Percentiles rank a stretch among this genome's conserved stretches.
Evolutionary conservation across 2,113 vertebrate genomes (phyloP).

Genomic region (Pantherophis guttatus): DNA sequence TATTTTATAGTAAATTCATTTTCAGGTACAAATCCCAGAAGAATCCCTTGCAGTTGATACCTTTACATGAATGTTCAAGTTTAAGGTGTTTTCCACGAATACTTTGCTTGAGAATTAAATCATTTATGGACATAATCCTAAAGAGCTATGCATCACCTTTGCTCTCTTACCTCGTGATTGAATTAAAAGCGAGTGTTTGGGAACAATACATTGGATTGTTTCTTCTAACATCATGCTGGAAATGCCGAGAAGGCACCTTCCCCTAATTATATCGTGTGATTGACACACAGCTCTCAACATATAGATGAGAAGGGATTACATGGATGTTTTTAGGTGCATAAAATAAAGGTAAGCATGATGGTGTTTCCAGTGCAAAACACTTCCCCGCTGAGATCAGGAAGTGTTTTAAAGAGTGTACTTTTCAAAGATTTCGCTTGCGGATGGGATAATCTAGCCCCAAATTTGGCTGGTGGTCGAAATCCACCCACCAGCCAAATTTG

Average conservation of each 20-base stretch:
- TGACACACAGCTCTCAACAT: neutral
- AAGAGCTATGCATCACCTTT: neutral
- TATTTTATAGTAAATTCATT: neutral
- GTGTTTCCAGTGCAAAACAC: neutral
- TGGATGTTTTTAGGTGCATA: neutral
- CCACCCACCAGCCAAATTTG: neutral
- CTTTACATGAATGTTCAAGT: neutral
- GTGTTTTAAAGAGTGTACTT: neutral
- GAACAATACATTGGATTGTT: neutral
- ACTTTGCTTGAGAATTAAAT: neutral
- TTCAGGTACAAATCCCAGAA: neutral
- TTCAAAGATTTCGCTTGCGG: neutral
- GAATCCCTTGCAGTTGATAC: neutral
- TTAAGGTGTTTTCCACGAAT: neutral
- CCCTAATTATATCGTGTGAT: neutral
- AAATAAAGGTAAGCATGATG: neutral
- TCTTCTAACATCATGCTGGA: neutral
- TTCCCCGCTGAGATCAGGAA: neutral
- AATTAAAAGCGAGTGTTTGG: neutral
- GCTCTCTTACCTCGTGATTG: neutral
- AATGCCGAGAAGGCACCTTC: neutral
- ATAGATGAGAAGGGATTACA: neutral
- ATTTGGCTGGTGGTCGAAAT: neutral
- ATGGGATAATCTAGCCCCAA: neutral
- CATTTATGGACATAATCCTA: neutral